Evolutionary conservation across 1,140 invertebrate genomes (phyloP).

Genomic region (Bombus impatiens): DNA sequence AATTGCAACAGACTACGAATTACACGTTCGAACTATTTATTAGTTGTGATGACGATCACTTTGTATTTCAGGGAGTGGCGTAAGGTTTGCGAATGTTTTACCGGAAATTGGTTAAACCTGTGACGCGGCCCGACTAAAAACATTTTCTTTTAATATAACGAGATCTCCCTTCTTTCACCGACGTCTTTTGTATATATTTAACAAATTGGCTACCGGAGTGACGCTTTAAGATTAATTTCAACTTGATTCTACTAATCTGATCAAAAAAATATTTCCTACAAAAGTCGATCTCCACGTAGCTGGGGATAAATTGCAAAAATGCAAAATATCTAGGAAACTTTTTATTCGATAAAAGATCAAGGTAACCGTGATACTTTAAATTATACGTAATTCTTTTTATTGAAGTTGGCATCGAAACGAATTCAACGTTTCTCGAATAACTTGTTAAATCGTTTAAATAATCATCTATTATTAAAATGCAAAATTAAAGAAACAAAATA

Average conservation of each 20-base stretch:
- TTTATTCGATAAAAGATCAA: too few relatives aligned
- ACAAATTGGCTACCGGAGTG: background rate
- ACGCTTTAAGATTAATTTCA: background rate
- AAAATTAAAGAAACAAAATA: too few relatives aligned
- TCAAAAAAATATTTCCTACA: too few relatives aligned
- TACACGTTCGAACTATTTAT: conserved; percentile 58
- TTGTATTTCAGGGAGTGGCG: conserved; percentile 17
- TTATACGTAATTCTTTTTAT: too few relatives aligned
- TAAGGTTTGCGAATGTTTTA: conserved; percentile 6
- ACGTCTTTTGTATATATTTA: background rate
- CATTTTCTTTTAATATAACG: background rate
- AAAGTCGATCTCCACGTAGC: too few relatives aligned
- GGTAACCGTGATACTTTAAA: too few relatives aligned
- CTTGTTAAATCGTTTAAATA: too few relatives aligned
- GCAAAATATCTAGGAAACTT: too few relatives aligned
- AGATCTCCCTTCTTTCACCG: background rate
- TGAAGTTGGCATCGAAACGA: too few relatives aligned
- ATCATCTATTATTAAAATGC: too few relatives aligned
- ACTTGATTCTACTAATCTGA: background rate
- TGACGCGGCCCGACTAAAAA: background rate
- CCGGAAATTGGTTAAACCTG: background rate
- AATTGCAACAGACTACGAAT: conserved; percentile 40
- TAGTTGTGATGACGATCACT: conserved; percentile 39
- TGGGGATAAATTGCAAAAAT: too few relatives aligned
- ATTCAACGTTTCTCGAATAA: too few relatives aligned